A percentile compares a stretch with the other conserved stretches of the same genome.
Conservation (phyloP, 1,140 invertebrate species). For the Drosophila ambigua region DNA sequence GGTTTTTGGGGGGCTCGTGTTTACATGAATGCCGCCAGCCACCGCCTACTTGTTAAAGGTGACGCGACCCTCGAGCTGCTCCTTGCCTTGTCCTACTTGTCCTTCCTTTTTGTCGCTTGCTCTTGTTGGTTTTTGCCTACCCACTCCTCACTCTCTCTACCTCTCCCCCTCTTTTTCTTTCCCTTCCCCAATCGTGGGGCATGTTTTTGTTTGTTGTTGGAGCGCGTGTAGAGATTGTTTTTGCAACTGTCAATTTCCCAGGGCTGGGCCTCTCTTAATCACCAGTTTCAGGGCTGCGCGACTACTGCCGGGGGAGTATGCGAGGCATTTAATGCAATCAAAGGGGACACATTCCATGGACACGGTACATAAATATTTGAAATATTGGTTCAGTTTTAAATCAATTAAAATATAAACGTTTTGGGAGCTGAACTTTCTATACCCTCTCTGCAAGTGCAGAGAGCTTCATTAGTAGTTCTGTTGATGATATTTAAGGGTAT, state of each 20-base stretch:
- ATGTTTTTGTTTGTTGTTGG: conserved; percentile 15
- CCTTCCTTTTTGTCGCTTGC: conserved; percentile 26
- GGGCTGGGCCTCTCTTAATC: conserved; percentile 44
- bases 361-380: too few relatives aligned
- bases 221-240: conserved; percentile 57
- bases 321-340: conserved; percentile 25
- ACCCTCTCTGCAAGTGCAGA: too few relatives aligned
- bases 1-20: conserved; percentile 32
- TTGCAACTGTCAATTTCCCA: conserved; percentile 55
- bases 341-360: conserved; percentile 19
- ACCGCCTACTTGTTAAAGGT: conserved; percentile 75
- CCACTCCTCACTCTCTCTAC: conserved; percentile 6
- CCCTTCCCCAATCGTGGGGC: conserved; percentile 3
- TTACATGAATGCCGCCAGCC: conserved; percentile 62
- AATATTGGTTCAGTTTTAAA: too few relatives aligned
- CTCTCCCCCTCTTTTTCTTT: neutral
- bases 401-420: too few relatives aligned
- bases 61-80: conserved; percentile 57
- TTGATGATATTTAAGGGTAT: neutral
- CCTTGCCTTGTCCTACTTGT: conserved; percentile 48
- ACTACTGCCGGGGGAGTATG: conserved; percentile 5
- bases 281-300: too few relatives aligned
- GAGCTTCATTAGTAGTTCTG: neutral
- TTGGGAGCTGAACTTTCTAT: too few relatives aligned
- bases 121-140: conserved; percentile 25